Evolutionary conservation across 2,888 invertebrate genomes (phyloP), one percentile per base, ranked within the genome.

Genomic region (Stenichneumon culpator): DNA sequence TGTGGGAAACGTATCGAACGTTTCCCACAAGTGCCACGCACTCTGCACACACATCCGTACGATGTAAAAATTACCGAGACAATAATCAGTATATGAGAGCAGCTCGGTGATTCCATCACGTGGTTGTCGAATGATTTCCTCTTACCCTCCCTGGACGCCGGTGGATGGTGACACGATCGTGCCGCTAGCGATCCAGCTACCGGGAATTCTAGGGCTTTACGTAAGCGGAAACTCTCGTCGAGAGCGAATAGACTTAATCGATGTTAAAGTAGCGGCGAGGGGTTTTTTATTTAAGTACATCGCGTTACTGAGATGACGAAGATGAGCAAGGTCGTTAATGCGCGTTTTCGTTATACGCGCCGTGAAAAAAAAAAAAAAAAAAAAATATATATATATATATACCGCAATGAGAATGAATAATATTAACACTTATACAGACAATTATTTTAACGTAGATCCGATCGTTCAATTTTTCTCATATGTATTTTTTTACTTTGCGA

Each of bases 191-290:
- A 28, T 67, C 75, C 69, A 60, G 32, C 36, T 52, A 69, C 67
- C 44, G 60, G 60, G 50, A 65, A 73, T 79, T 74, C 47, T 67
- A 47, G 50, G 44, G 54, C 52, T 19, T 84, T 82, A 75, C 77
- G 75, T 28, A 79, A 86, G 68, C 78, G 82, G 84, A 84, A 84
- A 63, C 65, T 68, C 74, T 57, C 57, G 57, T 79, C 79, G 75
- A 72, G 52, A 65, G 39, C 63, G 69, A 81, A 74, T 74, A 65
- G 77, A 50, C 57, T 54, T 67, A 72, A 82, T 67, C 69, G 52
- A 63, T 63, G 63, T 78, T 69, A 50, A 75, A 47, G 63, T 22
- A 68, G 68, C 44, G 39, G 44, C 52, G 73, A 32, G 19, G 54
- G 28, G 28, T 3, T 28, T 65, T 32, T 36, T 39, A 44, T 50